Conservation (phyloP, 1,140 invertebrate genomes). For the Drosophila suzukii region DNA sequence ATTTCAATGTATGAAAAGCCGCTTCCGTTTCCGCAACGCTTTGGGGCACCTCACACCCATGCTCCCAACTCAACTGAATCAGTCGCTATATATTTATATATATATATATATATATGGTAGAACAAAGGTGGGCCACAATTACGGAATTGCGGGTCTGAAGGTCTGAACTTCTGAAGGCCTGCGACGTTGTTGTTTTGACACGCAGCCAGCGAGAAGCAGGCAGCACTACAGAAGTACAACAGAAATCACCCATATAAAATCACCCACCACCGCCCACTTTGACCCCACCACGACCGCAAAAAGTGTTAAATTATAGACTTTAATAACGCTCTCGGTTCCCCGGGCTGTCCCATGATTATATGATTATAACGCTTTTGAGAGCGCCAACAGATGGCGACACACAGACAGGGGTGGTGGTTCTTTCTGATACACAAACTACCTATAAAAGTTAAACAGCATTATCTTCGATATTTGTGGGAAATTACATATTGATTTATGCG, state of each 20-base stretch:
- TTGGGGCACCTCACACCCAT: constrained; percentile 5
- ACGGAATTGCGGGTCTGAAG: constrained; percentile 8
- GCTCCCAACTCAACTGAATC: constrained; percentile 16
- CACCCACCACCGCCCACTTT: constrained; percentile 4
- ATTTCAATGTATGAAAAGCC: constrained; percentile 73
- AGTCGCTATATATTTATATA: constrained; percentile 14
- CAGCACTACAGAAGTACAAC: not conserved
- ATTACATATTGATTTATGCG: constrained; percentile 21
- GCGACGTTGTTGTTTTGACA: constrained; percentile 75
- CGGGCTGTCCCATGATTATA: constrained; percentile 42
- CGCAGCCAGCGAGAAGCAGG: constrained; percentile 64
- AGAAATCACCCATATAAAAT: constrained; percentile 29
- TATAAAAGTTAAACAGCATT: constrained; percentile 31
- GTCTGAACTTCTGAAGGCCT: constrained; percentile 11
- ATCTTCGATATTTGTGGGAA: constrained; percentile 8
- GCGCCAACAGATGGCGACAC: constrained; percentile 38
- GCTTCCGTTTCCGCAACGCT: constrained; percentile 35
- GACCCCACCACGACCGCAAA: constrained; percentile 55
- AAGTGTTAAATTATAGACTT: constrained; percentile 80
- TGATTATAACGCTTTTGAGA: constrained; percentile 58
- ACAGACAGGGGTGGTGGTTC: not conserved
- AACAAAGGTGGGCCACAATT: constrained; percentile 35
- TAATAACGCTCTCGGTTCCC: constrained; percentile 19
- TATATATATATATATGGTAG: not conserved
- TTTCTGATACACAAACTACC: constrained; percentile 1